phyloP scores from a whole-genome alignment of 2,113 vertebrate species.

The Perccottus glenii region DNA sequence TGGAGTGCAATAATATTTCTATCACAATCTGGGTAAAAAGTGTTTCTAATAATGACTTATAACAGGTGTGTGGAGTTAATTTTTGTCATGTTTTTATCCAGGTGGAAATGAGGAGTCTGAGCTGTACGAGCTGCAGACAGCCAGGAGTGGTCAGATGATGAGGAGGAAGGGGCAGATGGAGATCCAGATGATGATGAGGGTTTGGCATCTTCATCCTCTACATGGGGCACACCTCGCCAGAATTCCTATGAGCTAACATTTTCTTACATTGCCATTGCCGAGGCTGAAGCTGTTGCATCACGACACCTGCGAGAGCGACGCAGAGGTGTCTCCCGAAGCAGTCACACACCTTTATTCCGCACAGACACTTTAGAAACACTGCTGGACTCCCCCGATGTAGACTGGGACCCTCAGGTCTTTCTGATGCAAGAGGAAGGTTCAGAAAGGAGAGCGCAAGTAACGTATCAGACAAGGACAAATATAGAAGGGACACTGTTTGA shows the following conservation, averaged over 20 bases:
- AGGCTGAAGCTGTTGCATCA: constrained; percentile 67
- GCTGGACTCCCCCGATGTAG: constrained; percentile 72
- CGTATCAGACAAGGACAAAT: constrained; percentile 21
- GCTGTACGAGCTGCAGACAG: constrained; percentile 86
- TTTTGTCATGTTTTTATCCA: constrained; percentile 45
- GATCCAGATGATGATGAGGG: constrained; percentile 79
- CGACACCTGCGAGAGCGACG: constrained; percentile 71
- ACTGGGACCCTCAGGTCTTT: constrained; percentile 74
- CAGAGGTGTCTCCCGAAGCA: constrained; percentile 57
- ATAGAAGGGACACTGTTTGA: constrained; percentile 8
- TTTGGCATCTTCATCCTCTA: constrained; percentile 75
- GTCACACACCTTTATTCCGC: constrained; percentile 61
- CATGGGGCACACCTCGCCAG: constrained; percentile 86
- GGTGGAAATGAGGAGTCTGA: constrained; percentile 90
- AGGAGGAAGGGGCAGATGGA: constrained; percentile 71
- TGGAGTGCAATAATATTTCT: no score
- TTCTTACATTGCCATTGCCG: constrained; percentile 86
- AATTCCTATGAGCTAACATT: constrained; percentile 86
- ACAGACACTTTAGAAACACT: constrained; percentile 77
- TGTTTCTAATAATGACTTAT: no score
- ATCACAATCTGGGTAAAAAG: no score
- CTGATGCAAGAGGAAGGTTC: constrained; percentile 57
- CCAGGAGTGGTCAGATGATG: constrained; percentile 89
- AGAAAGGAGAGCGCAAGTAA: constrained; percentile 33
- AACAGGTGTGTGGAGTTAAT: no score